Percentiles rank a stretch among this genome's conserved stretches.
phyloP scores from a whole-genome alignment of 2,797 vertebrate genomes.

The Botia kubotai region DNA sequence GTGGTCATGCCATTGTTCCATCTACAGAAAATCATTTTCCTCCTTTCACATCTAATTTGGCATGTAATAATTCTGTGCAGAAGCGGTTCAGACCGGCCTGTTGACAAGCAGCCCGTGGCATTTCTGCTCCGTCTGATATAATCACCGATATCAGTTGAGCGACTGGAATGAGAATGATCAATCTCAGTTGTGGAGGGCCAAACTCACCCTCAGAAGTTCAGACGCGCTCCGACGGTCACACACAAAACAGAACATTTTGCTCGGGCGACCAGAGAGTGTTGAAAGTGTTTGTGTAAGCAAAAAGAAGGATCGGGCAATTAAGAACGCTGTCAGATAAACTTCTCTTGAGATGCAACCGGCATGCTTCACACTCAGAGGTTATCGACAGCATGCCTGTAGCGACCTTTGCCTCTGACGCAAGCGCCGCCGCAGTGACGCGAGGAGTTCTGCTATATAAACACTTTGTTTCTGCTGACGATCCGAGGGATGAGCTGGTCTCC shows the following conservation, averaged over 20 bases:
- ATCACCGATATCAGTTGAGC: constrained; percentile 44
- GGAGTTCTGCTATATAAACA: constrained; percentile 80
- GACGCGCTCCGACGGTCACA: constrained; percentile 45
- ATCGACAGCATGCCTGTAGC: constrained; percentile 58
- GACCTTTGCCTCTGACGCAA: constrained; percentile 20
- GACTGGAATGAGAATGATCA: constrained; percentile 44
- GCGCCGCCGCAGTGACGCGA: constrained; percentile 57
- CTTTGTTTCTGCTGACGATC: constrained; percentile 81
- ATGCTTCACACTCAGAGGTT: constrained; percentile 64
- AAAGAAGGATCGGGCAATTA: constrained; percentile 59
- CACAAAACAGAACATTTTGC: constrained; percentile 47
- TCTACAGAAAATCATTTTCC: constrained; percentile 24
- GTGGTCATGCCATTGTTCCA: constrained; percentile 20
- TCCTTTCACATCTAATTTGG: constrained; percentile 48
- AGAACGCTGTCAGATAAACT: constrained; percentile 64
- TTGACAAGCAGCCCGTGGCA: constrained; percentile 31
- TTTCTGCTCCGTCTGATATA: constrained; percentile 39
- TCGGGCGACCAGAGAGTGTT: constrained; percentile 25
- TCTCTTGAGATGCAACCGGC: constrained; percentile 67
- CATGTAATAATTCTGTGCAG: constrained; percentile 36
- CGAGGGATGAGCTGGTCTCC: constrained; percentile 66
- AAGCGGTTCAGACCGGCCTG: constrained; percentile 25
- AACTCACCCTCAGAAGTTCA: constrained; percentile 8
- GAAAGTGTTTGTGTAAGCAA: constrained; percentile 40
- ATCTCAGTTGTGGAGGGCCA: constrained; percentile 22